Evolutionary conservation across 2,113 vertebrate species (phyloP).

Genomic region (Casuarius casuarius): DNA sequence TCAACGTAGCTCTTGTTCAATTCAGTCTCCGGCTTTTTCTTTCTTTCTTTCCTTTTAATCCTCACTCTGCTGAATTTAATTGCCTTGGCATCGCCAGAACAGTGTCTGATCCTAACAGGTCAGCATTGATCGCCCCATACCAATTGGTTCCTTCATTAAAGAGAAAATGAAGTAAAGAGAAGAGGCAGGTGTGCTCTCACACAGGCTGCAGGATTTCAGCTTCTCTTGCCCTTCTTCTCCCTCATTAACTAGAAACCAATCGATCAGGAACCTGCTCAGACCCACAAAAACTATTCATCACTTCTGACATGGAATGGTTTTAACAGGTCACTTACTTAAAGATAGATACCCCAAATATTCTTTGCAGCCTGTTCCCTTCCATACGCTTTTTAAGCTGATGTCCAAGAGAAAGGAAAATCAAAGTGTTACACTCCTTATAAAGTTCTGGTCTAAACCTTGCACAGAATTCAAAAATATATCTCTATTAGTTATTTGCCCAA

Average conservation of each 20-base stretch:
- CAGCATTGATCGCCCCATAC: constrained; percentile 79
- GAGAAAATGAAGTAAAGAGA: constrained; percentile 78
- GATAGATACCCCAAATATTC: background rate
- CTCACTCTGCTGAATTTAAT: constrained; percentile 75
- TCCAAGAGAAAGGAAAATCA: background rate
- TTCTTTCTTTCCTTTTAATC: constrained; percentile 6
- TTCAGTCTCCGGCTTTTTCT: background rate
- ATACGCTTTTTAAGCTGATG: background rate
- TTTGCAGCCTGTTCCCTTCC: constrained; percentile 6
- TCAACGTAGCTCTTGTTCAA: constrained; percentile 43
- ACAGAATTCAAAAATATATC: background rate
- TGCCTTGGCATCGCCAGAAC: constrained; percentile 75
- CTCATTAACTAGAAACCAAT: constrained; percentile 74
- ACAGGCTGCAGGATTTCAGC: constrained; percentile 69
- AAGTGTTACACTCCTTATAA: background rate
- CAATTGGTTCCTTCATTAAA: constrained; percentile 80
- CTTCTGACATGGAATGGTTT: constrained; percentile 66
- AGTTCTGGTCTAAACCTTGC: background rate
- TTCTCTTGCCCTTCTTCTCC: constrained; percentile 58
- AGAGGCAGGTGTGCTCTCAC: constrained; percentile 69
- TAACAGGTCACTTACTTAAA: constrained; percentile 64
- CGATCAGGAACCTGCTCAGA: constrained; percentile 74
- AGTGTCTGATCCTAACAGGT: constrained; percentile 74
- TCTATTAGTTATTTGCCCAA: background rate
- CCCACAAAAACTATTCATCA: constrained; percentile 77